Base-by-base conservation (phyloP, 2,797 vertebrate genomes). In the Melanotaenia parkinsoni region DNA sequence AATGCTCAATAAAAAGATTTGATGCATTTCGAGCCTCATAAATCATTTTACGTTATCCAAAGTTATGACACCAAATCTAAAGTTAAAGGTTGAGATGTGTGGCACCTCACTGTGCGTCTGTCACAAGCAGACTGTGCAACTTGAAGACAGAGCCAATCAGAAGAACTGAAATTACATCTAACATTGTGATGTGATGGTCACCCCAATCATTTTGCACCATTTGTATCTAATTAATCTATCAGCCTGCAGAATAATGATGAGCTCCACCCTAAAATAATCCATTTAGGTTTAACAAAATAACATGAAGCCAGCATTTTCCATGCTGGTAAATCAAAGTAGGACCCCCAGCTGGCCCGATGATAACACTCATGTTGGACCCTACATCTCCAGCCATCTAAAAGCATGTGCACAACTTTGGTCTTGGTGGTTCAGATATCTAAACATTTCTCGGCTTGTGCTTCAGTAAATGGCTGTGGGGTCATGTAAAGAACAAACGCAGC, bases 381-480 rank as follows among this genome's bases (percentile, higher is more conserved):
- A 47, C 24, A 50, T 28, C 47, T 68, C 16, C 33, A 47, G 18
- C 72, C 61, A 35, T 56, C 64, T 79, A 0, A 43, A 38, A 47
- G 62, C 33, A 9, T 26, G 54, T n/a, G 18, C 26, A 18, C 22
- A 10, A 4, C 24, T 37, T 40, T 26, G 63, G 10, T 38, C 59
- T 9, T 47, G 26, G 77, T 24, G 37, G 38, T 61, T 51, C n/a
- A 1, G 24, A 12, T 0, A 35, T n/a, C 58, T 18, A 18, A 5
- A 77, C 14, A 40, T 26, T 35, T 69, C 24, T 18, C 0, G 5
- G 59, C 38, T 43, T 3, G 33, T 0, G 8, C 59, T 57, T 66
- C 18, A 14, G 12, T 51, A n/a, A 28, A 51, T 14, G 28, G 32
- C 20, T 0, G 2, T 14, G 38, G 1, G 63, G 63, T 54, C 56